Evolutionary conservation across 2,113 vertebrate species (phyloP).

Genomic region (Bambusicola thoracicus): DNA sequence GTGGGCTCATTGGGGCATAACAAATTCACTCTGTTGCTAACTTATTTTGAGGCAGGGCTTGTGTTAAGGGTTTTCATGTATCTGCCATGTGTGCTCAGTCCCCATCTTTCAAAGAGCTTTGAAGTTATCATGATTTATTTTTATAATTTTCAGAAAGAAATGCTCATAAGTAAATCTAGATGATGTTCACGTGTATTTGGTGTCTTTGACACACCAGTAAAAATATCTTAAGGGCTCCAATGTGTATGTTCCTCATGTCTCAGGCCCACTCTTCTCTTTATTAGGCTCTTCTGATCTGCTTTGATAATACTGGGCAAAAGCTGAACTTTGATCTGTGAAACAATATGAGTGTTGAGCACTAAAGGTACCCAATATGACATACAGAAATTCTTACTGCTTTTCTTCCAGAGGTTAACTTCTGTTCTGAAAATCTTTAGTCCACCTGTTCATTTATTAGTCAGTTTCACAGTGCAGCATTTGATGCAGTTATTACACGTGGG

Average conservation of each 20-base stretch:
- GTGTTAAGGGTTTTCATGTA: neutral
- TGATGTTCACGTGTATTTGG: neutral
- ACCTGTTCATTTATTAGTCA: neutral
- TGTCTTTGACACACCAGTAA: neutral
- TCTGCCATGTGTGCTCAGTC: neutral
- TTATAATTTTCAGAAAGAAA: neutral
- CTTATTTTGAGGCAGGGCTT: neutral
- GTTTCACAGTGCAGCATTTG: neutral
- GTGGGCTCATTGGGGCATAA: neutral
- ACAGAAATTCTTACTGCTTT: neutral
- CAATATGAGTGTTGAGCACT: neutral
- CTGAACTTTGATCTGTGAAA: neutral
- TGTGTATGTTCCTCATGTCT: neutral
- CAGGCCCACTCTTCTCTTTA: neutral
- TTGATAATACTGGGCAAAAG: neutral
- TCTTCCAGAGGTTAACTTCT: neutral
- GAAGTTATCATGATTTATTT: neutral
- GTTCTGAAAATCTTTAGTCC: neutral
- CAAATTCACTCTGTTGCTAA: neutral
- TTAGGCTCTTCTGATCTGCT: neutral
- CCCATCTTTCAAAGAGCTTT: neutral
- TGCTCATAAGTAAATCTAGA: neutral
- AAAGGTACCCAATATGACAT: neutral
- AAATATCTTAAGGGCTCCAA: rapidly evolving
- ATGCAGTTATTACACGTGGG: neutral